phyloP scores from a whole-genome alignment of 1,140 invertebrate species.

The Bradynema listronoti region DNA sequence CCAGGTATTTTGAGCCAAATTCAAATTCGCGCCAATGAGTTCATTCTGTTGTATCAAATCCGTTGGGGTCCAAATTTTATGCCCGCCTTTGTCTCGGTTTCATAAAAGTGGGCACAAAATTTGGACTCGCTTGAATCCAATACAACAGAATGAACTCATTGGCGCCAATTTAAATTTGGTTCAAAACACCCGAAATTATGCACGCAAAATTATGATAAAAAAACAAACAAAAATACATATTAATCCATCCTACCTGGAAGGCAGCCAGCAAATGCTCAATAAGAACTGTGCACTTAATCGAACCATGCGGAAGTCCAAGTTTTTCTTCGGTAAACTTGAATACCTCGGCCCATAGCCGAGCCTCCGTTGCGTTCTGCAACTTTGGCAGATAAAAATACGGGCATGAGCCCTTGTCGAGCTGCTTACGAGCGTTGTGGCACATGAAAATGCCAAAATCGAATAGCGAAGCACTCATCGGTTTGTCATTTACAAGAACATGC shows the following conservation, averaged over 20 bases:
- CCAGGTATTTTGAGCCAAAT: too few species aligned
- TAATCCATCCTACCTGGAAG: slow-evolving; percentile 44
- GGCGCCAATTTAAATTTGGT: too few species aligned
- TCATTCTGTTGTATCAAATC: too few species aligned
- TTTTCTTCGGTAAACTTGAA: slow-evolving; percentile 67
- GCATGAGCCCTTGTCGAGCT: slow-evolving; percentile 63
- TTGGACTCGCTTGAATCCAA: too few species aligned
- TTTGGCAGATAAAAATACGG: slow-evolving; percentile 67
- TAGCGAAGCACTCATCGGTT: slow-evolving; percentile 66
- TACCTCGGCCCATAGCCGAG: slow-evolving; percentile 68
- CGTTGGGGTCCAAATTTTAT: too few species aligned
- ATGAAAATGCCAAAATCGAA: slow-evolving; percentile 69
- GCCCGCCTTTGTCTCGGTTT: too few species aligned
- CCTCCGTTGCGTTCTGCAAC: slow-evolving; percentile 66
- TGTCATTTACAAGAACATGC: slow-evolving; percentile 67
- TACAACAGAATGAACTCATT: too few species aligned
- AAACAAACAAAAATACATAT: too few species aligned
- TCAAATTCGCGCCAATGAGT: too few species aligned
- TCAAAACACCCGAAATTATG: too few species aligned
- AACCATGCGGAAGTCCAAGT: slow-evolving; percentile 62
- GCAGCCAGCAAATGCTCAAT: slow-evolving; percentile 69
- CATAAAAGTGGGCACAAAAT: too few species aligned
- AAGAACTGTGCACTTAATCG: slow-evolving; percentile 69
- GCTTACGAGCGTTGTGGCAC: slow-evolving; percentile 65
- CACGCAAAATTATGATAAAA: too few species aligned